Base-by-base conservation (phyloP, 2,113 vertebrate species). In the Lepus europaeus region DNA sequence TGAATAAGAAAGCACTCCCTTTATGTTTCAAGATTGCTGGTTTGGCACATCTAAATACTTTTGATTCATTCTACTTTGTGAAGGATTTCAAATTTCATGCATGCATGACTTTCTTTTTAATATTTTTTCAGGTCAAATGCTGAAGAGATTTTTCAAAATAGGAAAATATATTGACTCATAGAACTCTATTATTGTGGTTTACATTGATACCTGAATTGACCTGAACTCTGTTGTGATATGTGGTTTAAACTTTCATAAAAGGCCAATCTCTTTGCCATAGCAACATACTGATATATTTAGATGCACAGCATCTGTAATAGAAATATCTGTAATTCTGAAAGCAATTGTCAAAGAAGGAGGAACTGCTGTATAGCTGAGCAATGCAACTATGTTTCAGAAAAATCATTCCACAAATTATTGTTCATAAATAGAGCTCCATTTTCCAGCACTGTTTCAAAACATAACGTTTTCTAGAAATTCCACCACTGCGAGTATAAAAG, bases 81-180 rank as follows among this genome's bases (percentile, higher is more conserved):
- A 39, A 92, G 68, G 7, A 84, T 7, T 66, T 91, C 53, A 92
- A 87, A 97, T 87, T 91, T 92, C 76, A 96, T 27, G 19, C 20
- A 51, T 39, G 31, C 6, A 63, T 79, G 25, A 59, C 53, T 88
- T 85, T 85, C 13, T 81, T 70, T 45, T 79, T 68, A 84, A 76
- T 70, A 73, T 16, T 69, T 33, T 66, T 91, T 91, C 59, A 86
- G 39, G 9, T 23, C 64, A 76, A 2, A 5, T 33, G 23, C 7
- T 80, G 74, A 84, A 68, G 64, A 53, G 2, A 22, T 64, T 68
- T 95, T 82, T 61, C 59, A 74, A 36, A 70, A 64, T 3, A 63
- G 9, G 9, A 76, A 94, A 91, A 23, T 53, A 80, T 31, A 87
- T 90, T 81, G 81, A 77, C 9, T 87, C 31, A 49, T 49, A 74